These are phyloP conservation scores for Scomber scombrus DNA, from an alignment of 2,113 vertebrate genomes.

Conservation along the genomic window DNA sequence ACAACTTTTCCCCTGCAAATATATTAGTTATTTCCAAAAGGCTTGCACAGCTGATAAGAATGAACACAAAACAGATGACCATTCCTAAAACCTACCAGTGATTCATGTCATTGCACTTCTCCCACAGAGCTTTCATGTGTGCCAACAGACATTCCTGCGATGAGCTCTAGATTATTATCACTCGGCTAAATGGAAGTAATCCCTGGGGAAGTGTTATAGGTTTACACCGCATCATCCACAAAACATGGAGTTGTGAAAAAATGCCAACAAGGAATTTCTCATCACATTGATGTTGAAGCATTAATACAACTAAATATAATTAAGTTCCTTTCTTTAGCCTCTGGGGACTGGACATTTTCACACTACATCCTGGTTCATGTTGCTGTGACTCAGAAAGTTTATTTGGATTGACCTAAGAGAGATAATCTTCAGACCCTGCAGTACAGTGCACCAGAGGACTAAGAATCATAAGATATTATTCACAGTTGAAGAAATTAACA, in stretches of 20 bases:
- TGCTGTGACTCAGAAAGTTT: not conserved
- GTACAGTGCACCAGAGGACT: not conserved
- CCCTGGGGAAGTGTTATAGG: slow-evolving; percentile 49
- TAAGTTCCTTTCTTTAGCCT: slow-evolving; percentile 7
- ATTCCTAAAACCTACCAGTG: slow-evolving; percentile 52
- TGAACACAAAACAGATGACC: slow-evolving; percentile 62
- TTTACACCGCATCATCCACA: slow-evolving; percentile 28
- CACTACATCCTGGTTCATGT: not conserved
- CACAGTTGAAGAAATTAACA: not conserved
- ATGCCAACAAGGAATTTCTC: slow-evolving; percentile 1
- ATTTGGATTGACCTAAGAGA: not conserved
- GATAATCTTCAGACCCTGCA: not conserved
- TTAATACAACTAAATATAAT: not conserved
- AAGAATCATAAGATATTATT: not conserved
- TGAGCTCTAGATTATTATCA: slow-evolving; percentile 70
- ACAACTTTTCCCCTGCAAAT: slow-evolving; percentile 25
- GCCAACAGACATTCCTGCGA: slow-evolving; percentile 74
- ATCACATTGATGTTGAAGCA: not conserved
- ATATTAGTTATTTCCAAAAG: slow-evolving; percentile 16
- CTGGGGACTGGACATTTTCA: not conserved
- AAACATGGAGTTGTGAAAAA: slow-evolving; percentile 33
- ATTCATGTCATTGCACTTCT: slow-evolving; percentile 64
- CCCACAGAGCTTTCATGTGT: slow-evolving; percentile 62
- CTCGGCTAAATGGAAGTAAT: slow-evolving; percentile 69
- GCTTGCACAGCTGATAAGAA: slow-evolving; percentile 48